phyloP scores from a whole-genome alignment of 2,888 invertebrate genomes.

The Sepiola atlantica region DNA sequence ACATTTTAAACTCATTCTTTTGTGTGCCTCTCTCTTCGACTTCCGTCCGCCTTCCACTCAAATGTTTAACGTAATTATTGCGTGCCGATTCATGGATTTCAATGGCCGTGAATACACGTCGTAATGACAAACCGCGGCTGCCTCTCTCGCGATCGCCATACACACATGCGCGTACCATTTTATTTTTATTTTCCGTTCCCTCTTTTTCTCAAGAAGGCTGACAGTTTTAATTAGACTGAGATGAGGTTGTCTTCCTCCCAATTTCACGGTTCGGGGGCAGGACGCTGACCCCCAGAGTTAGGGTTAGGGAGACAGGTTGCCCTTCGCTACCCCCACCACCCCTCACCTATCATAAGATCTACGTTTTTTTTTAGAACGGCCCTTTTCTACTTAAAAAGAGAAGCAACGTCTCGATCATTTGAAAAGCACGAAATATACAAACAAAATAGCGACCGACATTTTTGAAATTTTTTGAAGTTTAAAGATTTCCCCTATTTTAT shows the following conservation, averaged over 20 bases:
- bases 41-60: neutral
- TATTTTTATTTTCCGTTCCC: no score
- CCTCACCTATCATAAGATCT: neutral
- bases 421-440: neutral
- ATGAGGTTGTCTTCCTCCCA: neutral
- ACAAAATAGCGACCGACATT: neutral
- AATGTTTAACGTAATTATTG: neutral
- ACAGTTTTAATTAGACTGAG: conserved; percentile 7
- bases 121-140: neutral
- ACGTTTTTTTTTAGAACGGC: no score
- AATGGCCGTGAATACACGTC: neutral
- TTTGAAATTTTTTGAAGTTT: neutral
- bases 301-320: neutral
- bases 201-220: neutral
- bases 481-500: no score
- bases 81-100: neutral
- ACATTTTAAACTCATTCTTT: neutral
- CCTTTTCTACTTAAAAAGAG: neutral
- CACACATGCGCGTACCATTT: neutral
- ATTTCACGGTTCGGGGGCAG: neutral
- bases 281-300: neutral
- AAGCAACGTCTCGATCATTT: neutral
- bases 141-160: neutral
- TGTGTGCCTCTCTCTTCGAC: neutral
- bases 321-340: neutral